Base-by-base conservation (phyloP, 2,797 vertebrate species). In the Pangasius macronema region DNA sequence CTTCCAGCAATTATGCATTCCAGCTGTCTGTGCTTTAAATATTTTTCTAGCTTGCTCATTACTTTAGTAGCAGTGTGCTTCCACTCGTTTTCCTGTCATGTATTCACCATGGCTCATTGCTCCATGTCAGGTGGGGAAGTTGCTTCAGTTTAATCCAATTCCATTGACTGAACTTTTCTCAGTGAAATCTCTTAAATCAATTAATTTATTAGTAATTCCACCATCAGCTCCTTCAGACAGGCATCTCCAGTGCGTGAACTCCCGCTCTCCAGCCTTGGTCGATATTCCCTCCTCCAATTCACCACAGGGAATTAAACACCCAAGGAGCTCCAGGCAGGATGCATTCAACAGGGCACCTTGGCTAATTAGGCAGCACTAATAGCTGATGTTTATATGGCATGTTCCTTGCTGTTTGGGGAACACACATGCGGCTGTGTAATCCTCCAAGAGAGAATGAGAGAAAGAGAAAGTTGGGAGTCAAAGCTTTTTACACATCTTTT, bases 281-380 rank as follows among this genome's bases (percentile, higher is more conserved):
- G 7, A 30, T 68, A 30, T 53, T 33, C 49, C 68, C 70, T 46
- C 24, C 46, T 30, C 24, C 42, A 33, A 49, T 49, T 46, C 27
- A 42, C 42, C 53, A 75, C 6, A 11, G 24, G 24, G 55, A 85
- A 65, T 75, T 11, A 82, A 75, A 79, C 59, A 82, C 63, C 79
- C 22, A n/a, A 85, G 49, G 70, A 67, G 36, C 49, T 70, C 51
- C 36, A 83, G 81, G 73, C 72, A 36, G 53, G 72, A 86, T 39
- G 81, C 10, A 51, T 83, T 86, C 81, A 61, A 33, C 80, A 68
- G 61, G 79, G 84, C 49, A 79, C 36, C 84, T 68, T 88, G 80
- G 51, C 57, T 84, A 88, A 86, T 84, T 80, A 88, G 70, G 61
- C 51, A 77, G 59, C 49, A 49, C 36, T 63, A 76, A 76, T 65